Evolutionary conservation across 2,797 vertebrate genomes (phyloP).

Genomic region (Borostomias antarcticus): DNA sequence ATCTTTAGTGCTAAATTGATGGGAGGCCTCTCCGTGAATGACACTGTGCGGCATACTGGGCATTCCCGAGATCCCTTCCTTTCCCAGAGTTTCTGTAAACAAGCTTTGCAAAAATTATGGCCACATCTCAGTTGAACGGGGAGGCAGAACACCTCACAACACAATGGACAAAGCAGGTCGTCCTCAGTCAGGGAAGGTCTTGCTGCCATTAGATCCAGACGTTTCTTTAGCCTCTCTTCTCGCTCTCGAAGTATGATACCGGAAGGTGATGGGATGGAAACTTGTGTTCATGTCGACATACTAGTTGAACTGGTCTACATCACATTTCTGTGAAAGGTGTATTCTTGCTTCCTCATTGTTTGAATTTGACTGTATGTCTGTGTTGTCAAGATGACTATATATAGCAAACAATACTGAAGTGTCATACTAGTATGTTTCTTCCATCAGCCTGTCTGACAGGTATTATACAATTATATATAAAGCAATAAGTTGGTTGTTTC

Average conservation of each 20-base stretch:
- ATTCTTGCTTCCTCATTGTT: not conserved
- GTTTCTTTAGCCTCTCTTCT: conserved; percentile 2
- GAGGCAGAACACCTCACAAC: conserved; percentile 57
- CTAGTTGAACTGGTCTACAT: conserved; percentile 53
- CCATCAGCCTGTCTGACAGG: too few relatives aligned
- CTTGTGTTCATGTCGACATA: conserved; percentile 26
- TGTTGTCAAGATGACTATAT: not conserved
- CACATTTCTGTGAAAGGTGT: not conserved
- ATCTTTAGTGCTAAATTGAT: conserved; percentile 69
- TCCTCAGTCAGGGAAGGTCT: not conserved
- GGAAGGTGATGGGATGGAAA: not conserved
- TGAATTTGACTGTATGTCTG: not conserved
- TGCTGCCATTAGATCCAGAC: conserved; percentile 50
- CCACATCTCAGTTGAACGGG: conserved; percentile 67
- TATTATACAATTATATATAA: too few relatives aligned
- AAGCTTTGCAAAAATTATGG: conserved; percentile 70
- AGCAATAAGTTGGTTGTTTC: not conserved
- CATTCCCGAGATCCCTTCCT: conserved; percentile 60
- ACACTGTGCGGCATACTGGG: conserved; percentile 59
- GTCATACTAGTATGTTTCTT: too few relatives aligned
- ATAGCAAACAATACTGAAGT: not conserved
- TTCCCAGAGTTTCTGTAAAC: conserved; percentile 69
- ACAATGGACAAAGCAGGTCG: conserved; percentile 65
- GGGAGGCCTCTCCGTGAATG: conserved; percentile 56
- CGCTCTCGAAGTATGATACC: not conserved